Conservation (phyloP, 2,888 invertebrate species). For the Lamellibrachia satsuma region DNA sequence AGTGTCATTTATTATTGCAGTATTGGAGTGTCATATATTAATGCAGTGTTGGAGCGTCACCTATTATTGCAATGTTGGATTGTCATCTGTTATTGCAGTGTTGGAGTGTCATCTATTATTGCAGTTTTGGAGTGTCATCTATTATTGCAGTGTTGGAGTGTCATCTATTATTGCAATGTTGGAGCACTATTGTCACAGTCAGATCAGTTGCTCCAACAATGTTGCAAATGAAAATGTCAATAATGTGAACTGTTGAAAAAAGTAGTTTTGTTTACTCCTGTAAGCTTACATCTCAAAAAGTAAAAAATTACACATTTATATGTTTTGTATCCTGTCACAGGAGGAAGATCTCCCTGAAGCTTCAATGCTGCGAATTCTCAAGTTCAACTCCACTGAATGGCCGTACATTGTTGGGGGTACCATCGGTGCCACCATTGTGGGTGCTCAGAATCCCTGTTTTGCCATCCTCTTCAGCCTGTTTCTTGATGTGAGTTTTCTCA, state of each 20-base stretch:
- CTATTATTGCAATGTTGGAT: too few relatives aligned
- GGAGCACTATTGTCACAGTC: not conserved
- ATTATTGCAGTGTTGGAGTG: too few relatives aligned
- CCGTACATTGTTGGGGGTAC: conserved; percentile 48
- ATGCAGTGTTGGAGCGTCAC: too few relatives aligned
- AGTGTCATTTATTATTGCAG: too few relatives aligned
- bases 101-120: too few relatives aligned
- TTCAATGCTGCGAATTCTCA: conserved; percentile 61
- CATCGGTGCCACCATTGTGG: conserved; percentile 55
- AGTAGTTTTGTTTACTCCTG: not conserved
- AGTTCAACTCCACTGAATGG: conserved; percentile 56
- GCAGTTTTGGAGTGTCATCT: too few relatives aligned
- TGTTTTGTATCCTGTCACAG: not conserved
- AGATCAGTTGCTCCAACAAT: too few relatives aligned
- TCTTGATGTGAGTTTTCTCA: conserved; percentile 37
- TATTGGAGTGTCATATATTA: too few relatives aligned
- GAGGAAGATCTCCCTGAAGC: not conserved
- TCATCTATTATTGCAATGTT: too few relatives aligned
- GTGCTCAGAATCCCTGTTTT: conserved; percentile 63
- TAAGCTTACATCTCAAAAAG: not conserved
- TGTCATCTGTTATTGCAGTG: too few relatives aligned
- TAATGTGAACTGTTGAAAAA: not conserved
- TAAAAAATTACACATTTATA: not conserved
- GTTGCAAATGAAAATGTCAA: too few relatives aligned
- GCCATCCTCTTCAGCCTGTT: conserved; percentile 61